Conservation (phyloP, 2,797 vertebrate species). For the Steatocranus sp. region DNA sequence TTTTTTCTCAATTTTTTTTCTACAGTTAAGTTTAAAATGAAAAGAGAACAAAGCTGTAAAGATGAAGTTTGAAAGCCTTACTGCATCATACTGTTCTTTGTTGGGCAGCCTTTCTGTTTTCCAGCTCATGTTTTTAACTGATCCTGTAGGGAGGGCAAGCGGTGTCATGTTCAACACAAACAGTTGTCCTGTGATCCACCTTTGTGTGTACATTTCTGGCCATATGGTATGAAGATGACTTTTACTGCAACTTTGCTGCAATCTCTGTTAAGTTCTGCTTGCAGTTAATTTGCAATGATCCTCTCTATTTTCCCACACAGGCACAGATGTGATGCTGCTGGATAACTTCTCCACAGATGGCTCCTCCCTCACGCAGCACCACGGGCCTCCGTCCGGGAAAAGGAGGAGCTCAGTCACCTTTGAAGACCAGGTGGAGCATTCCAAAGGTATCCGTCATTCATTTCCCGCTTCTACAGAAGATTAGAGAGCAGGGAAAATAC, state of each 20-base stretch:
- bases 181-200: neutral
- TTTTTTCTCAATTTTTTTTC: neutral
- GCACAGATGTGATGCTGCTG: conserved; percentile 94
- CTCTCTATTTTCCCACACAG: conserved; percentile 56
- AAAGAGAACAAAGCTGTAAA: neutral
- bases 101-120: conserved; percentile 27
- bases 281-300: neutral
- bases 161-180: neutral
- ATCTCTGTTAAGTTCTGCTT: neutral
- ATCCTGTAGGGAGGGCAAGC: neutral
- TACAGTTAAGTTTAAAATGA: neutral
- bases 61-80: neutral
- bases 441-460: conserved; percentile 79
- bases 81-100: neutral
- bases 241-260: neutral
- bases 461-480: neutral
- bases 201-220: neutral
- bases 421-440: conserved; percentile 91
- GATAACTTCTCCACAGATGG: conserved; percentile 86
- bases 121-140: conserved; percentile 20
- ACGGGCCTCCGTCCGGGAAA: conserved; percentile 72
- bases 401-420: conserved; percentile 96
- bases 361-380: conserved; percentile 60
- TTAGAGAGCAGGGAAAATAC: neutral
- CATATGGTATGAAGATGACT: neutral